Base-by-base conservation (phyloP, 2,797 vertebrate genomes). In the Saxicola maurus region DNA sequence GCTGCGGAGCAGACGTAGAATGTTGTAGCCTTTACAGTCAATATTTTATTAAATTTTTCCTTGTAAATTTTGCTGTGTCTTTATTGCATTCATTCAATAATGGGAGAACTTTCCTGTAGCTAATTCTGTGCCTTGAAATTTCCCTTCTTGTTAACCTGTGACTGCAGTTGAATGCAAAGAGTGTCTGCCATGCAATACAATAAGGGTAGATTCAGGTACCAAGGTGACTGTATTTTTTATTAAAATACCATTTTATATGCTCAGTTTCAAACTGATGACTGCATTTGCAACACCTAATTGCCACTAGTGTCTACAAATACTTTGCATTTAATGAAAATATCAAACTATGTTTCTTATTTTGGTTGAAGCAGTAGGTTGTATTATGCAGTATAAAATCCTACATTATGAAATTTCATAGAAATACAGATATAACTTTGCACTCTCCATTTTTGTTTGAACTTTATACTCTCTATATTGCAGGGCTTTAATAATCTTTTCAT, bases 41-140 rank as follows among this genome's bases (percentile, higher is more conserved):
- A 92, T 91, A 91, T 95, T 96, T 97, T 96, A 96, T 95, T 96
- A 96, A 94, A 96, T 91, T 92, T 95, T 94, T 94, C 77, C 93
- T 94, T 83, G 82, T 95, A 95, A 94, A 94, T 92, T 80, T 94
- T 87, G 67, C 82, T 71, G 21, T 79, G 86, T 86, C 86, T 94
- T 95, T 96, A 96, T 96, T 95, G 83, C 80, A 68, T 81, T 91
- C 59, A 85, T 64, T 87, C 89, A 94, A 86, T 92, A 96, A 82
- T 71, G 77, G 83, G 51, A 84, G 69, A 89, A 79, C 60, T 94
- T 95, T 95, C 51, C 80, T 86, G 48, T 59, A 89, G 86, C 89
- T 95, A 95, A 93, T 91, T 94, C 87, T 81, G 12, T 43, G 61
- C 68, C 61, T 90, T 83, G 82, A 85, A 82, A 90, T 90, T 94